Base-by-base conservation (phyloP, 2,797 vertebrate genomes). In the Semotilus atromaculatus region DNA sequence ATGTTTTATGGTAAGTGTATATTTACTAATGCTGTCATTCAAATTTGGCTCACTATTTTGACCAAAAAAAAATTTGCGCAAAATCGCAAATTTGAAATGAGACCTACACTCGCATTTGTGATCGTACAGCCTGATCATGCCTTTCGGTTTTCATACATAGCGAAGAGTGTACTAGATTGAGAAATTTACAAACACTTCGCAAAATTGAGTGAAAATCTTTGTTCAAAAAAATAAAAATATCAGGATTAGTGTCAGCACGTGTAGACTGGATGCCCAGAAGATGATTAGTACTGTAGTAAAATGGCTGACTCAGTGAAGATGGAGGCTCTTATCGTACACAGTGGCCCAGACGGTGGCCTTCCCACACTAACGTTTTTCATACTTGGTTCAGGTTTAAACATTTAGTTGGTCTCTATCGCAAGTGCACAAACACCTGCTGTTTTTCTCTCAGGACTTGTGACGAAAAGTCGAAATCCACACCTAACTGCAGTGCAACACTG, bases 331-430 rank as follows among this genome's bases (percentile, higher is more conserved):
- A 86, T 89, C 88, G 14, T 36, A 29, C 36, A 9, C 51, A n/a
- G 19, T 10, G 36, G 31, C 48, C 85, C 86, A 89, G 88, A 55
- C 66, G 85, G 88, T 88, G 85, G 81, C 89, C 89, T 88, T 88
- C 87, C 84, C 86, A 90, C 64, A 82, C 36, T 8, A 26, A 53
- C 75, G 16, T 43, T 45, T 40, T 71, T 71, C n/a, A 18, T 29
- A 38, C 34, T 81, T 60, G 62, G 29, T 79, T 75, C 66, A 86
- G 77, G 71, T 86, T 88, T 55, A 70, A 84, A 83, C 76, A 71
- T 68, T 75, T 29, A 83, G 73, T 70, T 40, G 23, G 48, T 71
- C 45, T 45, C 60, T 82, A 67, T 85, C 74, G 34, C 79, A 77
- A 55, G 3, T n/a, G 14, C 14, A 70, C 18, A 74, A 40, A 75